Conservation (phyloP, 1,140 invertebrate genomes). For the Eurosta solidaginis region DNA sequence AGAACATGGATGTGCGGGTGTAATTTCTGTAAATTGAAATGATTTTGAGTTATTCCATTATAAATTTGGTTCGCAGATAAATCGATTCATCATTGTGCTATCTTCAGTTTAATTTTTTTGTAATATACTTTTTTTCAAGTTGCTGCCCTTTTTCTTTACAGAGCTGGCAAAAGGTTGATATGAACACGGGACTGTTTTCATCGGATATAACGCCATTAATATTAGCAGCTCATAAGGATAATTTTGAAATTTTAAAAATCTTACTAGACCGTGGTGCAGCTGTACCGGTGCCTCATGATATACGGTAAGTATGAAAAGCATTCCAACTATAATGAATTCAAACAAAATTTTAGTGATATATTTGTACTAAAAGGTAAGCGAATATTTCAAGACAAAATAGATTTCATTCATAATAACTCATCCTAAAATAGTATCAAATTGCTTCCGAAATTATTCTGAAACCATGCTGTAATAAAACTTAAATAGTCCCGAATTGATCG, state of each 20-base stretch:
- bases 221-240: constrained; percentile 89
- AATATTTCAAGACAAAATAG: no score
- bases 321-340: not conserved
- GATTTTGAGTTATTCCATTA: no score
- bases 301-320: constrained; percentile 63
- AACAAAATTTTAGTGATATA: not conserved
- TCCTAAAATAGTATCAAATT: no score
- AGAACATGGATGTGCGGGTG: no score
- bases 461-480: no score
- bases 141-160: constrained; percentile 50
- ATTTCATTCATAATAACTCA: no score
- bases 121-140: not conserved
- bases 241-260: constrained; percentile 93
- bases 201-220: constrained; percentile 91
- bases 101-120: not conserved
- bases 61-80: no score
- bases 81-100: no score
- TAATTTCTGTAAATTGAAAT: no score
- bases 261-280: constrained; percentile 85
- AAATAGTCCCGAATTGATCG: no score
- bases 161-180: constrained; percentile 86
- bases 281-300: constrained; percentile 84
- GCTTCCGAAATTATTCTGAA: no score
- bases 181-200: constrained; percentile 81
- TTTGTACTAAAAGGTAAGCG: no score